Base-by-base conservation (phyloP, 2,797 vertebrate genomes). In the Aphelocoma californica region DNA sequence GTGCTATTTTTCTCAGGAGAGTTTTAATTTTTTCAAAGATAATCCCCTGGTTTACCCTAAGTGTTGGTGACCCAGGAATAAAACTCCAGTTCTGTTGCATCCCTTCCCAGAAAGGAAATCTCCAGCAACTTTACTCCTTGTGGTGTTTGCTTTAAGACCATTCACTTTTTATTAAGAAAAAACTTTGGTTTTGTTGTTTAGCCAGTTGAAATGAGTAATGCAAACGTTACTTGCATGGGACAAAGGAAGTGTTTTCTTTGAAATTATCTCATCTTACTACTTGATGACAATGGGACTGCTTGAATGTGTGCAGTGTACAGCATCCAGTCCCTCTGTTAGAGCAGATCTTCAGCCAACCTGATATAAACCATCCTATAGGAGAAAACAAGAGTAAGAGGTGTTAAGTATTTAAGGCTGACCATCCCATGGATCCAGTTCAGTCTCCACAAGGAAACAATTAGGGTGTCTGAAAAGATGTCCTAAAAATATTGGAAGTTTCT, bases 171-270 rank as follows among this genome's bases (percentile, higher is more conserved):
- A 82, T 80, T 87, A 93, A 38, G 48, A 42, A 58, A 86, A 77
- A 83, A 21, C 6, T 47, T 74, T 45, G 44, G 54, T 6, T 92
- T 90, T 85, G 45, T 64, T 61, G 17, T 75, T 93, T 67, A 88
- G 74, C 64, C 67, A 69, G 13, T 44, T 82, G 60, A 93, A 96
- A 80, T 86, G 90, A 93, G 64, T 90, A 95, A 92, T 48, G 38
- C 88, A 86, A 87, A 80, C 64, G 29, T 86, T 91, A 80, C 92
- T 94, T 94, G 26, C 40, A 42, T 19, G 45, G 38, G 67, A 85
- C 50, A 90, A 77, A 86, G 61, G 45, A 95, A 94, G 75, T 78
- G 32, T 61, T 86, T 92, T 47, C 53, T 74, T 93, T 88, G 54
- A 80, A 87, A 79, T 92, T 88, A 61, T 90, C 73, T 84, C 86